Base-by-base conservation (phyloP, 2,888 invertebrate genomes). In the Idaea biselata region DNA sequence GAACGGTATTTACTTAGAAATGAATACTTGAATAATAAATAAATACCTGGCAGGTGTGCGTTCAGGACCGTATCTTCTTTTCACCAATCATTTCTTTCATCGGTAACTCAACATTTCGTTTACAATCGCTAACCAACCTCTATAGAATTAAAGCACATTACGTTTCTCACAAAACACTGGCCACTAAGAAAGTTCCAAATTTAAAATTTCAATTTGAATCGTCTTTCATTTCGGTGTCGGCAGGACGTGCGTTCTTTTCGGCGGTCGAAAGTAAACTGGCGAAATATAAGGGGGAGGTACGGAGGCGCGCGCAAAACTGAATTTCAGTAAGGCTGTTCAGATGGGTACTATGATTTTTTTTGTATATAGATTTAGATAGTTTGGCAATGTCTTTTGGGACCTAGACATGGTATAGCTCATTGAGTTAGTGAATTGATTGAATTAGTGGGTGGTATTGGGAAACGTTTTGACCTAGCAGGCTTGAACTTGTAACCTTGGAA, bases 231-330 rank as follows among this genome's bases (percentile, higher is more conserved):
- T 70, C 70, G 72, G 71, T 64, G 66, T 68, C 63, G 67, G 62
- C 60, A 64, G 61, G 65, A 73, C 89, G 88, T 85, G 86, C 82
- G 79, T 68, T 69, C 78, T 16, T 68, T 67, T 58, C 72, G 72
- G 67, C 67, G 63, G 73, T 66, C 64, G 60, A 65, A 67, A 68
- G 62, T 71, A 64, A 68, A 87, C 87, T 87, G 87, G 64, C 68
- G 71, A 68, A 60, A 63, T 25, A 75, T 62, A 67, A 77, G 76
- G 75, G 79, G 78, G 77, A 70, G 76, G 74, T 78, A 61, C 64
- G 68, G 78, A 77, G 84, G 89, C 90, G 89, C 88, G 91, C 91
- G 91, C 91, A 89, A 90, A 89, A 87, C 84, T 85, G 88, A 7
- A 44, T 44, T 88, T 88, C 86, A 86, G 83, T 80, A 8, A 44